Conservation (phyloP, 2,113 vertebrate genomes). For the Crotalus viridis region DNA sequence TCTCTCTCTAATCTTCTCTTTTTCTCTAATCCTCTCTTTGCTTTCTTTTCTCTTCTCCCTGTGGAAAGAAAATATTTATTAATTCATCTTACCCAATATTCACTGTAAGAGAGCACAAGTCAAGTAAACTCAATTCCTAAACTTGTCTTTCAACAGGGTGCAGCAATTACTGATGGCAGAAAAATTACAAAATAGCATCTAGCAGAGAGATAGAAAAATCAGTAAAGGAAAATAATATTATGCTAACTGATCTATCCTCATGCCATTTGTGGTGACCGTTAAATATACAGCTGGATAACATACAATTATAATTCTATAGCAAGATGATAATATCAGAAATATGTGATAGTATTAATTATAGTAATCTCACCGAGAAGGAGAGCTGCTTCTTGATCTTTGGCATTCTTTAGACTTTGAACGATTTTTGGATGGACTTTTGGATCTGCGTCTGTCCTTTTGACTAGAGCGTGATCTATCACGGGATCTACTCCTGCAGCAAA, state of each 20-base stretch:
- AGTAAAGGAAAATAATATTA: not conserved
- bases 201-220: not conserved
- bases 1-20: constrained; percentile 12
- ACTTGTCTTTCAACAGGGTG: not conserved
- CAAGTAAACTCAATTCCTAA: not conserved
- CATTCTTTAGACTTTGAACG: constrained; percentile 84
- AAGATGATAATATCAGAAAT: not conserved
- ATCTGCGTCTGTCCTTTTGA: constrained; percentile 77
- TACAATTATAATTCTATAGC: not conserved
- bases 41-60: constrained; percentile 80
- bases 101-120: not conserved
- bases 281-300: not conserved
- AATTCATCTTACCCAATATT: constrained; percentile 15
- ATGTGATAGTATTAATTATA: not conserved
- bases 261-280: not conserved
- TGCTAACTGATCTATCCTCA: not conserved
- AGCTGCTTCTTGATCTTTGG: constrained; percentile 80
- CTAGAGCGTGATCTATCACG: constrained; percentile 76
- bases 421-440: constrained; percentile 79
- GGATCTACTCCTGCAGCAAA: constrained; percentile 73
- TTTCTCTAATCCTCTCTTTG: constrained; percentile 39
- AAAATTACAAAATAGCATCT: not conserved
- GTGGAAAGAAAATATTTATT: constrained; percentile 57
- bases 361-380: constrained; percentile 75
- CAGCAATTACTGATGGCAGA: not conserved